A percentile compares a stretch with the other conserved stretches of the same genome.
These are phyloP conservation scores for Anolis apletophallus DNA, from an alignment of 2,797 vertebrate species.

Conservation along the genomic window DNA sequence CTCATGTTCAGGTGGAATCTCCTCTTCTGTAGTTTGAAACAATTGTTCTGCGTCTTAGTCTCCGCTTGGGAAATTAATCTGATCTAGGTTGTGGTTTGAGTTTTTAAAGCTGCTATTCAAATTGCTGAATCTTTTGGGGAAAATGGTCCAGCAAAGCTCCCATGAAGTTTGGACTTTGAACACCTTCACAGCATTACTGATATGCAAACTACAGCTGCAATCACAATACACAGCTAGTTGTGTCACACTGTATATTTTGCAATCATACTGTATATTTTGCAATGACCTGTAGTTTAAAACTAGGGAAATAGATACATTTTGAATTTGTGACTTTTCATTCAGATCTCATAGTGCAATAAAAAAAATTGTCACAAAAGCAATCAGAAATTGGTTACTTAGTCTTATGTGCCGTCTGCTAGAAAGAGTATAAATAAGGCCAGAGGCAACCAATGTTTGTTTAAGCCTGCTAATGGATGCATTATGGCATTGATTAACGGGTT, in stretches of 20 bases:
- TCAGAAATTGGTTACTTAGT: not conserved
- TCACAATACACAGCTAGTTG: not conserved
- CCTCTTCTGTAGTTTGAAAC: too few relatives aligned
- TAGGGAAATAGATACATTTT: not conserved
- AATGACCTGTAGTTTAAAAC: not conserved
- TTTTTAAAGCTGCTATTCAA: too few relatives aligned
- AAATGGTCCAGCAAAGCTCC: too few relatives aligned
- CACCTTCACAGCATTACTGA: too few relatives aligned
- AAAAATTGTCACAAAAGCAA: not conserved
- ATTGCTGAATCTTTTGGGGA: too few relatives aligned
- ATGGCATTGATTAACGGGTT: slow-evolving; percentile 3
- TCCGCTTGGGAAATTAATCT: too few relatives aligned
- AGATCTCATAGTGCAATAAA: not conserved
- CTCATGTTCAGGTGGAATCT: too few relatives aligned
- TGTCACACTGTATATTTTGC: too few relatives aligned
- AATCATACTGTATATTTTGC: not conserved
- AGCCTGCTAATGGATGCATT: not conserved
- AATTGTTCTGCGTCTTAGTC: too few relatives aligned
- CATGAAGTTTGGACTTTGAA: too few relatives aligned
- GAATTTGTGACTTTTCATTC: not conserved
- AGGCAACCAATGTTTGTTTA: slow-evolving; percentile 45
- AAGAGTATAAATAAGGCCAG: slow-evolving; percentile 19
- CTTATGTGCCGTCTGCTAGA: not conserved
- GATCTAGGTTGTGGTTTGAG: too few relatives aligned
- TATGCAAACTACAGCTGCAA: too few relatives aligned